These are phyloP conservation scores for Archivesica marissinica DNA, from an alignment of 1,140 invertebrate species.

Conservation along the genomic window DNA sequence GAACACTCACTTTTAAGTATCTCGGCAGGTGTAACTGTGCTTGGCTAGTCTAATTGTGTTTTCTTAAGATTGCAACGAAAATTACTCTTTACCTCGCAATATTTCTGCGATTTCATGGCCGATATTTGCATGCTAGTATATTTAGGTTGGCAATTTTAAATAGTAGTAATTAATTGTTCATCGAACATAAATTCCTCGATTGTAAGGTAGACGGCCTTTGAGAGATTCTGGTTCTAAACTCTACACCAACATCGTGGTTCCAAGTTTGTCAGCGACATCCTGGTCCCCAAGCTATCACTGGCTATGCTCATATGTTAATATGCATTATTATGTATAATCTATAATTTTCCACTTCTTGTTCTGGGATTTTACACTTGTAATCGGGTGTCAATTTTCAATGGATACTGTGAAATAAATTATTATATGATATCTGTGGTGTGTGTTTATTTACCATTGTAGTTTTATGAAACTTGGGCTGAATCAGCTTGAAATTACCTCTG, in stretches of 20 bases:
- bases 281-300: too few relatives aligned
- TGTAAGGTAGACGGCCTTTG: not conserved
- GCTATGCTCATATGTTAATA: constrained; percentile 16
- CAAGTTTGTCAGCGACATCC: too few relatives aligned
- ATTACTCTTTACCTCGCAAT: too few relatives aligned
- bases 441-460: too few relatives aligned
- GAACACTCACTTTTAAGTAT: too few relatives aligned
- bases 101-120: too few relatives aligned
- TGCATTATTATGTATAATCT: not conserved
- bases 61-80: too few relatives aligned
- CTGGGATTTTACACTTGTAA: constrained; percentile 17
- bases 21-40: too few relatives aligned
- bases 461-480: too few relatives aligned
- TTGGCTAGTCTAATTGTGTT: too few relatives aligned
- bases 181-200: not conserved
- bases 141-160: not conserved
- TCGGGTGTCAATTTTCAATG: constrained; percentile 31
- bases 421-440: not conserved
- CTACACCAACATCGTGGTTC: too few relatives aligned
- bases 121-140: not conserved
- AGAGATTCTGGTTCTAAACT: not conserved
- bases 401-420: constrained; percentile 29
- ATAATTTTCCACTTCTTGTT: not conserved
- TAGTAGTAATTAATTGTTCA: not conserved
- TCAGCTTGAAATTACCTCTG: too few relatives aligned